Conservation (phyloP, 1,140 invertebrate genomes). For the Formica exsecta region DNA sequence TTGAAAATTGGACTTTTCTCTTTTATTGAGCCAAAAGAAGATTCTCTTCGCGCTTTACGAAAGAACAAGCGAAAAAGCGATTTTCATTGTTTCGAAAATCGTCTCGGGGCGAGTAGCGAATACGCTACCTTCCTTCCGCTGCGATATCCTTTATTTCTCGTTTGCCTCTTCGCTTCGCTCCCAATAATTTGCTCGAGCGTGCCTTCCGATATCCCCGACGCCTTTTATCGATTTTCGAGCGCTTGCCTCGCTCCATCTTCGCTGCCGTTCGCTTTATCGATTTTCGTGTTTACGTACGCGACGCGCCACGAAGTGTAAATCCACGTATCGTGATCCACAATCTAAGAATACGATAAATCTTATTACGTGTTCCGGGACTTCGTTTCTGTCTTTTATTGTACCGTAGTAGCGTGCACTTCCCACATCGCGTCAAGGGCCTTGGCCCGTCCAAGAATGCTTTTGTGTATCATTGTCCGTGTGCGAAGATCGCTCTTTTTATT, state of each 20-base stretch:
- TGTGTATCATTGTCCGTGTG: constrained; percentile 58
- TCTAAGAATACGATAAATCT: constrained; percentile 75
- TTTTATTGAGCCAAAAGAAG: constrained; percentile 1
- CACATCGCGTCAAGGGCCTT: constrained; percentile 8
- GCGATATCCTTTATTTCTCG: constrained; percentile 61
- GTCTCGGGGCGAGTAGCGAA: constrained; percentile 41
- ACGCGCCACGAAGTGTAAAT: constrained; percentile 71
- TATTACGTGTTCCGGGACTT: constrained; percentile 72
- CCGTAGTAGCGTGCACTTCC: constrained; percentile 61
- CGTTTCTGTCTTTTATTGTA: constrained; percentile 71
- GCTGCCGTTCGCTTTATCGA: constrained; percentile 51
- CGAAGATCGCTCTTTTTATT: background rate
- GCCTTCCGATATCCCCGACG: constrained; percentile 63
- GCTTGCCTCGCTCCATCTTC: constrained; percentile 37
- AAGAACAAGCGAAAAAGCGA: constrained; percentile 30
- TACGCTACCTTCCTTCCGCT: constrained; percentile 45
- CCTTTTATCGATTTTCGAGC: constrained; percentile 71
- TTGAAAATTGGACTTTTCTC: background rate
- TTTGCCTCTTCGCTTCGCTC: constrained; percentile 39
- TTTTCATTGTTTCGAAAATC: constrained; percentile 56
- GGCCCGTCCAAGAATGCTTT: constrained; percentile 54
- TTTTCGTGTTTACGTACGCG: constrained; percentile 60
- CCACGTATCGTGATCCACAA: constrained; percentile 75
- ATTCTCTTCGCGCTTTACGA: background rate
- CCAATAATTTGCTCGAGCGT: constrained; percentile 58